These are phyloP conservation scores for Congeria kusceri DNA, from an alignment of 2,888 invertebrate genomes.

Conservation along the genomic window DNA sequence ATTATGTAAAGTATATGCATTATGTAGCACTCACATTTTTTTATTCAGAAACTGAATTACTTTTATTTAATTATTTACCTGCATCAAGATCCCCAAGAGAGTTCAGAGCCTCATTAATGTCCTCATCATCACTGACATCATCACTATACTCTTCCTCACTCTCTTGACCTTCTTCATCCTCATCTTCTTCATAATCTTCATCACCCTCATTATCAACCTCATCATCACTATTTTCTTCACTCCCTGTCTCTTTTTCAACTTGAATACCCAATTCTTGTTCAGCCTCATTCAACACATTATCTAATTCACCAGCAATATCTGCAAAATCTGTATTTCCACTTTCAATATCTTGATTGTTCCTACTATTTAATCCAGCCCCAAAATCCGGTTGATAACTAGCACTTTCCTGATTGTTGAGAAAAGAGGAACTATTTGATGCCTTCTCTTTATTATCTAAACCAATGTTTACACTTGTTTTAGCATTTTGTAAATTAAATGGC, in stretches of 20 bases:
- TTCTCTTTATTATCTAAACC: slow-evolving; percentile 9
- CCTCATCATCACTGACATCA: slow-evolving; percentile 62
- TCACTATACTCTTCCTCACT: slow-evolving; percentile 44
- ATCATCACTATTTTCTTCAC: slow-evolving; percentile 21
- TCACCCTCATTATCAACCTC: slow-evolving; percentile 42
- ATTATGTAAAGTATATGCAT: too few species aligned
- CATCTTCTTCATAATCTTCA: slow-evolving; percentile 30
- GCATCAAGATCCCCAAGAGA: slow-evolving; percentile 56
- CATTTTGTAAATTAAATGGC: neutral
- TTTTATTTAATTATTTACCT: slow-evolving; percentile 30
- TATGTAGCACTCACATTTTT: neutral
- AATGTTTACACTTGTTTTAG: slow-evolving; percentile 12
- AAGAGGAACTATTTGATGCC: too few species aligned
- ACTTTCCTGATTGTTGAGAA: too few species aligned
- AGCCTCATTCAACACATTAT: neutral
- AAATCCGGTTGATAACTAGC: neutral
- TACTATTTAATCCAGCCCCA: slow-evolving; percentile 2
- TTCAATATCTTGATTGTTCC: neutral
- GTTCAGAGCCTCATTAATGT: slow-evolving; percentile 55
- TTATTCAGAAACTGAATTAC: neutral
- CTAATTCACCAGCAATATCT: neutral
- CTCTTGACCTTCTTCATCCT: slow-evolving; percentile 43
- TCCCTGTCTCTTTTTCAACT: slow-evolving; percentile 8
- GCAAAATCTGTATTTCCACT: neutral
- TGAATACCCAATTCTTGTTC: slow-evolving; percentile 5